Evolutionary conservation across 2,888 invertebrate genomes (phyloP), one percentile per base, ranked within the genome.

Genomic region (Anoplius nigerrimus): DNA sequence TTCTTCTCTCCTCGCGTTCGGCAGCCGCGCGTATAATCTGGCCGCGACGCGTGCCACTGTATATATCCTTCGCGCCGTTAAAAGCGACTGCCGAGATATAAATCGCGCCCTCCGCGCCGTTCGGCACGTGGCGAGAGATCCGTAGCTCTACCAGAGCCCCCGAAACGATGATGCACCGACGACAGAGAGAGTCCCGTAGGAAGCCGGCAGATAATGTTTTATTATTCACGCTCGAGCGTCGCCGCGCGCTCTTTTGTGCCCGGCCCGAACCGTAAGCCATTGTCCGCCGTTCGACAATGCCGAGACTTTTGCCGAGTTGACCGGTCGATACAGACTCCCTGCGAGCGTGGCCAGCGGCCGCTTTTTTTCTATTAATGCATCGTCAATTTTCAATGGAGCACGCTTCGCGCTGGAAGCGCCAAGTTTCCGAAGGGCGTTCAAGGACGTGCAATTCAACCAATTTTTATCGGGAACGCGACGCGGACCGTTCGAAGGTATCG

Each of bases 71-170:
- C 11, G 48, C 48, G 48, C 48, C 16, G 48, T 16, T 18, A n/a
- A 48, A 34, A 6, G 34, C 24, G 45, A 48, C 48, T n/a, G 61
- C 57, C 34, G 65, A 61, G 69, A 18, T 48, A 48, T 48, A 48
- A 48, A 48, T 48, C 48, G 48, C n/a, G 34, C 34, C 34, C 27
- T 6, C 27, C 27, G 2, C 27, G 27, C 27, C 27, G 4, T 2
- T 6, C 27, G 27, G 8, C 34, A 6, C 8, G 34, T 34, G 4
- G 34, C 4, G 4, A 34, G 34, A 5, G 34, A 34, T 34, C 8
- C 70, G 69, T 34, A 46, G 57, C 69, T 70, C 54, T 71, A 66
- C 76, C 46, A 69, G 68, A 66, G n/a, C n/a, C 11, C 11, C 34
- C 34, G 34, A 34, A 34, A 34, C 34, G 34, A 34, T 34, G 34